A percentile compares a stretch with the other conserved stretches of the same genome.
phyloP scores from a whole-genome alignment of 2,888 invertebrate species.

The Ennomos erosarius region DNA sequence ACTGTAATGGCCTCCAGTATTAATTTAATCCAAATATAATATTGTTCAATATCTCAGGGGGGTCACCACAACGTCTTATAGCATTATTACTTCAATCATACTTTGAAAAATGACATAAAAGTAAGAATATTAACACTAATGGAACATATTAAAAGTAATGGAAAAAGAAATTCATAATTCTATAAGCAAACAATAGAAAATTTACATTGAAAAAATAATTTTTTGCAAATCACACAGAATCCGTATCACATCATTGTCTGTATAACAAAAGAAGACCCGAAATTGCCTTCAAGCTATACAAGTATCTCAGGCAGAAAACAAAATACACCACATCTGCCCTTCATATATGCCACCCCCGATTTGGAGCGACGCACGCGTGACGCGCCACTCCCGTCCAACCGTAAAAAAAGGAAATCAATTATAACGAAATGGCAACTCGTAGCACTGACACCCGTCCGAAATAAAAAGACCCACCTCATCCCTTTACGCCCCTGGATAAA shows the following conservation, averaged over 20 bases:
- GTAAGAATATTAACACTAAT: too few species aligned
- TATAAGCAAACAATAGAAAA: too few species aligned
- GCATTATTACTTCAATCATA: too few species aligned
- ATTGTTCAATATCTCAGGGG: too few species aligned
- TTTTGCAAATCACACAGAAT: conserved; percentile 32
- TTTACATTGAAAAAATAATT: background rate
- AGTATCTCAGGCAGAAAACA: conserved; percentile 39
- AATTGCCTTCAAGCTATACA: conserved; percentile 38
- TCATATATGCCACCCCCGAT: conserved; percentile 55
- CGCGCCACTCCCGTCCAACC: conserved; percentile 69
- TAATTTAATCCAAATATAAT: too few species aligned
- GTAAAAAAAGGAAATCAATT: conserved; percentile 83
- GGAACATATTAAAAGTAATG: too few species aligned
- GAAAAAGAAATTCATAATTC: too few species aligned
- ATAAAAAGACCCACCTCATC: conserved; percentile 48
- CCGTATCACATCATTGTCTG: conserved; percentile 39
- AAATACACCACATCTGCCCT: conserved; percentile 47
- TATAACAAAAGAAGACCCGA: conserved; percentile 33
- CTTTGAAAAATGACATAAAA: too few species aligned
- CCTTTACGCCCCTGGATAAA: conserved; percentile 40
- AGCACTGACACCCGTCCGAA: conserved; percentile 52
- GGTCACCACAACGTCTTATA: too few species aligned
- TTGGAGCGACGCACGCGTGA: conserved; percentile 62
- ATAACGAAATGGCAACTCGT: conserved; percentile 74
- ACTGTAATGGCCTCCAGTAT: too few species aligned